Evolutionary conservation across 2,797 vertebrate genomes (phyloP).

Genomic region (Syngnathus acus): DNA sequence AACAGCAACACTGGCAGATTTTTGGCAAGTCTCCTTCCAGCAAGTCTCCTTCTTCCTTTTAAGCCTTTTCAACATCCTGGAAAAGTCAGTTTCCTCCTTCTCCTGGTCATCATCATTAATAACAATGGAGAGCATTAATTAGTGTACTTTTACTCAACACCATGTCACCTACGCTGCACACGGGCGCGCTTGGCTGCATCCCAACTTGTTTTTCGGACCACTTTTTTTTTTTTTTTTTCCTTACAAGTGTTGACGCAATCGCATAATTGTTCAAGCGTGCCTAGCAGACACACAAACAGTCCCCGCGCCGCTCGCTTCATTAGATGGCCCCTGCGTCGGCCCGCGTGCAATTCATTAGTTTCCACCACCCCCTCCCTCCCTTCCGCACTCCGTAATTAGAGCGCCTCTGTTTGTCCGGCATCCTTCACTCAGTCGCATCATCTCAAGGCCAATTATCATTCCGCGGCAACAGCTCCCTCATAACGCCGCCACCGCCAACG

Average conservation of each 20-base stretch:
- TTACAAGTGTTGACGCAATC: slow-evolving; percentile 56
- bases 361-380: slow-evolving; percentile 40
- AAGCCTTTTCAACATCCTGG: neutral
- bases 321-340: slow-evolving; percentile 61
- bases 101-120: slow-evolving; percentile 62
- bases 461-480: slow-evolving; percentile 38
- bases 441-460: slow-evolving; percentile 72
- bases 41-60: too few species aligned
- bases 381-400: slow-evolving; percentile 74
- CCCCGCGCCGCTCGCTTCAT: slow-evolving; percentile 60
- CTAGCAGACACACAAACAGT: slow-evolving; percentile 18
- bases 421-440: slow-evolving; percentile 64
- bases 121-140: slow-evolving; percentile 88
- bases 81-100: slow-evolving; percentile 8
- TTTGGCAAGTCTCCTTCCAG: slow-evolving; percentile 39
- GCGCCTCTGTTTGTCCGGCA: slow-evolving; percentile 70
- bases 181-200: slow-evolving; percentile 56
- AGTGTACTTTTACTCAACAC: slow-evolving; percentile 73
- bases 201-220: slow-evolving; percentile 59
- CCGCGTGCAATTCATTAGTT: slow-evolving; percentile 73
- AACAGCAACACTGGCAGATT: slow-evolving; percentile 8
- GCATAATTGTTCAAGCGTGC: slow-evolving; percentile 55
- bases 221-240: slow-evolving; percentile 19
- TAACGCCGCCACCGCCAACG: slow-evolving; percentile 48
- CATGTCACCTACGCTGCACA: slow-evolving; percentile 53